These are phyloP conservation scores for Drosophila planitibia DNA, from an alignment of 2,888 invertebrate genomes.

Conservation along the genomic window DNA sequence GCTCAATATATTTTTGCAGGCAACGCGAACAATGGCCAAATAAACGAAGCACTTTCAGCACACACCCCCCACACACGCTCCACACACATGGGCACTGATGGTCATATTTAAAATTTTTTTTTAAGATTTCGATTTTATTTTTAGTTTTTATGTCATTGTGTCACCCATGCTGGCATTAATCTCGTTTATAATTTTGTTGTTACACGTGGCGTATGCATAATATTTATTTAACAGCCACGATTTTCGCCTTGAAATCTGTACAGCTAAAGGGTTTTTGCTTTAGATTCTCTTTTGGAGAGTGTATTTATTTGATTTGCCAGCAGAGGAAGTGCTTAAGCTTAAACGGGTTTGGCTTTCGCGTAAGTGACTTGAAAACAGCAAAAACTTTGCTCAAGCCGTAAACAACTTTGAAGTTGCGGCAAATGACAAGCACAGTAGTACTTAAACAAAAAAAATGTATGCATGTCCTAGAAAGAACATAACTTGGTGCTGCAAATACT, in stretches of 20 bases:
- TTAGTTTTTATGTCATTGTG: constrained; percentile 48
- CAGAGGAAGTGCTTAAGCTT: constrained; percentile 24
- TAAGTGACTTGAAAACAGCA: constrained; percentile 20
- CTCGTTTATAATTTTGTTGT: constrained; percentile 2
- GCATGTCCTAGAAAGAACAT: background rate
- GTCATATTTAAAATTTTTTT: constrained; percentile 15
- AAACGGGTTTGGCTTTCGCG: constrained; percentile 28
- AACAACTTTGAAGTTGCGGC: constrained; percentile 5
- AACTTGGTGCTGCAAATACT: background rate
- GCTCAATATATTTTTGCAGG: constrained; percentile 33
- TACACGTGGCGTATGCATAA: constrained; percentile 61
- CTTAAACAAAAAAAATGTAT: background rate
- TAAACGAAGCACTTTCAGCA: constrained; percentile 41
- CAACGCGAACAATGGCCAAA: constrained; percentile 61
- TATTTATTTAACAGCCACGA: constrained; percentile 62
- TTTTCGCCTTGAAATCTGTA: constrained; percentile 38
- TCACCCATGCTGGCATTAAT: constrained; percentile 20
- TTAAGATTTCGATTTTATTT: constrained; percentile 21
- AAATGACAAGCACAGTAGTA: background rate
- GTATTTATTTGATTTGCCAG: constrained; percentile 37
- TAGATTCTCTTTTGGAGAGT: constrained; percentile 13
- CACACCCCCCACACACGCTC: background rate
- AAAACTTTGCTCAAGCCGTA: background rate
- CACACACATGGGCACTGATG: background rate
- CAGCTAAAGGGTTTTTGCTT: constrained; percentile 38